A percentile compares a stretch with the other conserved stretches of the same genome.
phyloP scores from a whole-genome alignment of 2,113 vertebrate species.

The Haplochromis vanheusdeni region DNA sequence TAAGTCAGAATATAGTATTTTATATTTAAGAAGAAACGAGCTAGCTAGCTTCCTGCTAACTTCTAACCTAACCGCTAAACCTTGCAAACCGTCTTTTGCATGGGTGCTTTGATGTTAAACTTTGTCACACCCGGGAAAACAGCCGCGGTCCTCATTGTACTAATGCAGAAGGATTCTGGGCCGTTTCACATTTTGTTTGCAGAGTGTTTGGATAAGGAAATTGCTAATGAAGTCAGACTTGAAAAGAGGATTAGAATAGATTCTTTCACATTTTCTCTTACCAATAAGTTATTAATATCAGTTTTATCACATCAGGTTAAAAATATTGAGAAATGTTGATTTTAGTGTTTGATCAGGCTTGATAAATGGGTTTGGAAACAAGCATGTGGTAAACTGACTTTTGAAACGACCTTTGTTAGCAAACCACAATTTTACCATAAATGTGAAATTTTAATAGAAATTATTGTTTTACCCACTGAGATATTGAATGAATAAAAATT shows the following conservation, averaged over 20 bases:
- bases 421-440: neutral
- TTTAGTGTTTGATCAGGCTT: neutral
- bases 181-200: neutral
- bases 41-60: neutral
- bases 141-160: accelerated
- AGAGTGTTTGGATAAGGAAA: neutral
- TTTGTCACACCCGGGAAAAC: neutral
- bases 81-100: neutral
- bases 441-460: neutral
- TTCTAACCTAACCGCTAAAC: neutral
- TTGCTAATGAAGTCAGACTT: neutral
- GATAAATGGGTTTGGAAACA: neutral
- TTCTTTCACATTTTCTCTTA: neutral
- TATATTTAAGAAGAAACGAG: neutral
- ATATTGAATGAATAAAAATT: neutral
- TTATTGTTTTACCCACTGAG: neutral
- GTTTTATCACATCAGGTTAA: neutral
- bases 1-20: neutral
- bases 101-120: neutral
- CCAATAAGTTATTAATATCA: neutral
- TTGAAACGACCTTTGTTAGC: neutral
- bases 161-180: neutral
- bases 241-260: neutral
- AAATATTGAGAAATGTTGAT: neutral
- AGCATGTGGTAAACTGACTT: neutral